Base-by-base conservation (phyloP, 2,797 vertebrate genomes). In the Varecia variegata region DNA sequence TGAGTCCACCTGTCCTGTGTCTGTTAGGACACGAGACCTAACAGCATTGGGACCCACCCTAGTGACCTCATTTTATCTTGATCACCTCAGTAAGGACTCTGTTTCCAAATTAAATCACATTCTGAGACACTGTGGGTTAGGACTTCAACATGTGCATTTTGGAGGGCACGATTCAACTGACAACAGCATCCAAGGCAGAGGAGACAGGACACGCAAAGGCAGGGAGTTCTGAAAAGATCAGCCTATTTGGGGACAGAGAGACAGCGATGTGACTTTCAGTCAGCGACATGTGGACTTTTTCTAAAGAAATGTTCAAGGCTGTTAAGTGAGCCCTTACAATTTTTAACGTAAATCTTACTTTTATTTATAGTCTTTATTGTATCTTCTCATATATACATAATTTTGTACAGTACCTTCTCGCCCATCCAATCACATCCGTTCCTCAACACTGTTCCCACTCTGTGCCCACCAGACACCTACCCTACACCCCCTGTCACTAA, bases 381-480 rank as follows among this genome's bases (percentile, higher is more conserved):
- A 38, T 82, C 11, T 32, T 40, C 45, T n/a, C 45, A n/a, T 45
- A 10, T 10, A 7, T 8, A 38, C 21, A 32, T 5, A 13, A 40
- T 76, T 84, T 71, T 77, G 3, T 38, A 32, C 3, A 20, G 11
- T 54, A 30, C 15, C 15, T 45, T 38, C 38, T 43, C 14, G 7
- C 7, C 7, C 11, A 17, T 14, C 27, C 27, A 40, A 7, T 35
- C 47, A 1, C 8, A 65, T 7, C 4, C 0, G 5, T 47, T 35
- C 58, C 18, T 20, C 17, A 11, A 3, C 2, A 1, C 3, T n/a
- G n/a, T n/a, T n/a, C 21, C n/a, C 6, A 1, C 38, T 62, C 50
- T 50, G 17, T 9, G 15, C 30, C 25, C 8, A 1, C 7, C n/a
- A 7, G 7, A 14, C 14, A 30, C 18, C 23, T 52, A 32, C 27